Base-by-base conservation (phyloP, 1,140 invertebrate genomes). In the Tetramorium simillimum region DNA sequence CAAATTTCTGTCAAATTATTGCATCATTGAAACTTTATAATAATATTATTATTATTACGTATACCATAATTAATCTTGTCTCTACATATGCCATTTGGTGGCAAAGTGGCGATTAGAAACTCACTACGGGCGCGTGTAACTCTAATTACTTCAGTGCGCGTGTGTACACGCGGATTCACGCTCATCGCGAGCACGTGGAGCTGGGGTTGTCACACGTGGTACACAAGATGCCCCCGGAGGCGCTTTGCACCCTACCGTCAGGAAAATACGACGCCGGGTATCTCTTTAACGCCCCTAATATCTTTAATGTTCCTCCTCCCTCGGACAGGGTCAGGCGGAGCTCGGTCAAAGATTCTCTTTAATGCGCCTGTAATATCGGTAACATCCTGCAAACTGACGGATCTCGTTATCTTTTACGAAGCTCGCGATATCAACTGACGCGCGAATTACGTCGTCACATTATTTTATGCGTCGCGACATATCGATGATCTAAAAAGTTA, bases 261-360 rank as follows among this genome's bases (percentile, higher is more conserved):
- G 49, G 73, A 28, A 85, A 77, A 77, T 77, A 86, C 76, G 77
- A 81, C 67, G 33, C 24, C 16, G 53, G 53, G 69, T 81, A 73
- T 73, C 67, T 87, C 76, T 88, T 88, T 87, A 88, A 81, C 60
- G 60, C 67, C 63, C 86, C 84, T 86, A 86, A 88, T 88, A 70
- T 88, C 82, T 88, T 86, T 86, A 87, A 87, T 85, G 40, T 49
- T 40, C 10, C 80, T 21, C 69, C 7, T 56, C 16, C 18, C 37
- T 4, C 56, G 28, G 33, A 6, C 28, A 9, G 12, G 70, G 49
- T n/a, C 24, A 28, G n/a, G 2, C 12, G 24, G 21, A 3, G 56
- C 72, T 28, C 28, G 56, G 58, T n/a, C 24, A 77, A 49, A 51
- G 72, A 65, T 85, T 65, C 40, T 28, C 77, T 69, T 85, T 51